These are phyloP conservation scores for Nothocercus nigrocapillus DNA, from an alignment of 2,113 vertebrate species.

Conservation along the genomic window DNA sequence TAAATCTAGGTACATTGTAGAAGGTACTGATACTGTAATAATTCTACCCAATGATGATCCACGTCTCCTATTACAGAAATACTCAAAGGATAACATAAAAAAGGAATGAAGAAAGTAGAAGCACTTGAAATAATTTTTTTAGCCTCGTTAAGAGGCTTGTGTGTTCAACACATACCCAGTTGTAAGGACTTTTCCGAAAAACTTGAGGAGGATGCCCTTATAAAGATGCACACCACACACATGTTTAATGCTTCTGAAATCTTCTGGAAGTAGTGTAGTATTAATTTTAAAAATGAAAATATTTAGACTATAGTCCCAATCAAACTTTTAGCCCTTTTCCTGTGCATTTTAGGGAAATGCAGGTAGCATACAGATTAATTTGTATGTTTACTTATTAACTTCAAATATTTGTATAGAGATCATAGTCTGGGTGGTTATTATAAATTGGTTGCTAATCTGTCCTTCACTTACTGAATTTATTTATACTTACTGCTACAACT, in stretches of 20 bases:
- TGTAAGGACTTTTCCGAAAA: not conserved
- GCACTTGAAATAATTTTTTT: not conserved
- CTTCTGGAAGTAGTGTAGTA: not conserved
- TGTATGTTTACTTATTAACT: conserved; percentile 37
- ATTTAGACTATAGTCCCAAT: not conserved
- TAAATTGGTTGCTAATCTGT: not conserved
- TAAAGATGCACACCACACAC: not conserved
- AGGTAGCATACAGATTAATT: not conserved
- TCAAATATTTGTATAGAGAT: conserved; percentile 21
- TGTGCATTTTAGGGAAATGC: not conserved
- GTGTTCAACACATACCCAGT: not conserved
- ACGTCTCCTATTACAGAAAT: not conserved
- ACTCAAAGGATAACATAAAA: not conserved
- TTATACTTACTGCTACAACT: not conserved
- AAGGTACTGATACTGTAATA: not conserved
- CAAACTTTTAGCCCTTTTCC: not conserved
- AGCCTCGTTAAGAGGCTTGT: not conserved
- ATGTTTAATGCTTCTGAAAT: not conserved
- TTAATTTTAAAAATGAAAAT: not conserved
- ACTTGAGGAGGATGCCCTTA: not conserved
- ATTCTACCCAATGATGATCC: not conserved
- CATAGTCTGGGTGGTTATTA: conserved; percentile 13
- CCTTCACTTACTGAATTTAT: not conserved
- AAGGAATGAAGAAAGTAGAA: not conserved
- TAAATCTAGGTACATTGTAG: not conserved